phyloP scores from a whole-genome alignment of 2,888 invertebrate genomes.

The Rhingia campestris region DNA sequence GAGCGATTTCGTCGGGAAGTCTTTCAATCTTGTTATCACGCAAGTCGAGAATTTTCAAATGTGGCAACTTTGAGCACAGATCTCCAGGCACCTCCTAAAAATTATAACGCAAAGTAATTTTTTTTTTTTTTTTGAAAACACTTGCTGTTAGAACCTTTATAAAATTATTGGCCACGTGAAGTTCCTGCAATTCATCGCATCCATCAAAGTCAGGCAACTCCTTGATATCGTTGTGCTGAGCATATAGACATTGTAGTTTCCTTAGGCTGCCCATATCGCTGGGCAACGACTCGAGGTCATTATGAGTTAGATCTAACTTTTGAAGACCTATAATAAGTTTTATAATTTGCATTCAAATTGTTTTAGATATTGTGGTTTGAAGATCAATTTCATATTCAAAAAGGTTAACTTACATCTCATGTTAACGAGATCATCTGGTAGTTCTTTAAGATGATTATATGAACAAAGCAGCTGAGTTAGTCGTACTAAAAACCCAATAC shows the following conservation, averaged over 20 bases:
- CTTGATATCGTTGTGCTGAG: constrained; percentile 91
- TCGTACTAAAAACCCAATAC: constrained; percentile 92
- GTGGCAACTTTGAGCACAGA: constrained; percentile 88
- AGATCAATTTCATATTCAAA: not conserved
- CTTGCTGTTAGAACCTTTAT: constrained; percentile 85
- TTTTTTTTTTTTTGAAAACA: too few species aligned
- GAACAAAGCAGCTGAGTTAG: constrained; percentile 89
- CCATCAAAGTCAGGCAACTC: constrained; percentile 90
- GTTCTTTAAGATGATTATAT: constrained; percentile 88
- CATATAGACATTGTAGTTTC: constrained; percentile 89
- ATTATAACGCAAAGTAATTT: constrained; percentile 25
- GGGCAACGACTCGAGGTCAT: constrained; percentile 87
- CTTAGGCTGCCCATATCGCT: constrained; percentile 88
- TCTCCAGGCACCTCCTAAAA: constrained; percentile 87
- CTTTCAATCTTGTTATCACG: constrained; percentile 91
- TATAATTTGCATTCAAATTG: not conserved
- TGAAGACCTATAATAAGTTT: constrained; percentile 83
- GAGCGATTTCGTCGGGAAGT: constrained; percentile 90
- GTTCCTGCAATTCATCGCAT: constrained; percentile 89
- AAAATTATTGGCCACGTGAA: constrained; percentile 92
- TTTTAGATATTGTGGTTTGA: constrained; percentile 1
- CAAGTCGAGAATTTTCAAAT: constrained; percentile 89
- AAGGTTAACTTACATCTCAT: constrained; percentile 87
- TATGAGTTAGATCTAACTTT: constrained; percentile 89
- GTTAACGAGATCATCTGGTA: constrained; percentile 92